A percentile compares a stretch with the other conserved stretches of the same genome.
These are phyloP conservation scores for Zhuqinia jingwanae DNA, from an alignment of 2,888 invertebrate species.

Conservation along the genomic window DNA sequence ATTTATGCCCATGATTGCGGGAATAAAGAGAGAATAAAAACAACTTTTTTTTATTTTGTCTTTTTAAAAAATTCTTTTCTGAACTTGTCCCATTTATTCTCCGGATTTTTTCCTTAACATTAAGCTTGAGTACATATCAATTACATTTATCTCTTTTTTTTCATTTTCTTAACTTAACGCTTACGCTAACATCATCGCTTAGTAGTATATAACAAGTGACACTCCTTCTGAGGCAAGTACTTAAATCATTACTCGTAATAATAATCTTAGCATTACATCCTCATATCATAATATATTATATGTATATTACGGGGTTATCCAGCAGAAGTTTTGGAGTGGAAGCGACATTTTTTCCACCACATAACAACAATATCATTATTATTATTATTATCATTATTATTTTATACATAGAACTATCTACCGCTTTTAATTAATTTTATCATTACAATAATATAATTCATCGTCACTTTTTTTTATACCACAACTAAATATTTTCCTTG, in stretches of 20 bases:
- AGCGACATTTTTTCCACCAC: slow-evolving; percentile 51
- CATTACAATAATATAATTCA: background rate
- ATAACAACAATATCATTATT: background rate
- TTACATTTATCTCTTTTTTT: background rate
- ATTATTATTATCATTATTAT: no score
- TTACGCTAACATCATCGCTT: no score
- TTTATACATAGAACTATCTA: background rate
- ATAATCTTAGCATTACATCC: background rate
- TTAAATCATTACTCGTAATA: background rate
- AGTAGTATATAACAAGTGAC: no score
- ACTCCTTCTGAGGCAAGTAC: background rate
- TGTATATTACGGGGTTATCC: slow-evolving; percentile 9
- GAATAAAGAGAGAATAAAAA: background rate
- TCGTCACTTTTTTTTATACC: no score
- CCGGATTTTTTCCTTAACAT: slow-evolving; percentile 33
- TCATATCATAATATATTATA: background rate
- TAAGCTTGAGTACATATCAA: slow-evolving; percentile 53
- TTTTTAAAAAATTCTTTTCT: no score
- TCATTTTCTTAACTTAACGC: background rate
- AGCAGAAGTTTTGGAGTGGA: slow-evolving; percentile 39
- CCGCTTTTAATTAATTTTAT: background rate
- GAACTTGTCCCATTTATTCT: slow-evolving; percentile 60
- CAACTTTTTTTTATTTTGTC: background rate
- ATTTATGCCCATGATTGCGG: no score
- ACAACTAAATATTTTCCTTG: no score